Evolutionary conservation across 1,140 invertebrate genomes (phyloP), one percentile per base, ranked within the genome.

Genomic region (Archivesica marissinica): DNA sequence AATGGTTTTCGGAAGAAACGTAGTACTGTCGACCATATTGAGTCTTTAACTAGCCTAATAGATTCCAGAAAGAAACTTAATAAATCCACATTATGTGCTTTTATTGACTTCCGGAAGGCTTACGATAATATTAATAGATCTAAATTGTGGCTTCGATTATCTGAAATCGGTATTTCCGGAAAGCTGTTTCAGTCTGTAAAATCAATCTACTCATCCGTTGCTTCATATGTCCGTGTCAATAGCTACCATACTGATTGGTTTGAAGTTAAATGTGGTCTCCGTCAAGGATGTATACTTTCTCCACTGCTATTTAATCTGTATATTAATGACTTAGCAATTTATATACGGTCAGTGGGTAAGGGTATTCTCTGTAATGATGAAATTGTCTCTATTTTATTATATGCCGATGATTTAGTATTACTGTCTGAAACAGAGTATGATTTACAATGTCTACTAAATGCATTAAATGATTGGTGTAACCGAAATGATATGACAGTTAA

Each of bases 401-500:
- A 85, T 68, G 82, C 74, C 2, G 72, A n/a, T n/a, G n/a, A n/a
- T n/a, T 64, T 85, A 78, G 82, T 85, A 2, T 35, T 85, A 17
- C 23, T 78, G 33, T 59, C 54, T 52, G 3, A 56, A 64, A 44
- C 44, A 64, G 82, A 85, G n/a, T n/a, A n/a, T n/a, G n/a, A 78
- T n/a, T 38, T 85, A 47, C 82, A 77, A 77, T 35, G 41, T 50
- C 17, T 85, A 28, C 64, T 74, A 39, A 75, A 83, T 75, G 44
- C 15, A 9, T n/a, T 83, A 11, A 47, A 47, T 20, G 20, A 47
- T 20, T 47, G 44, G 44, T 47, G 44, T 47, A 47, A 20, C 9
- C n/a, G 56, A 17, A n/a, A 75, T 56, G n/a, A 47, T 47, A 47
- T 47, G 44, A 11, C 7, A 11, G 20, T 47, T 9, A 47, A 47